Percentiles rank a stretch among this genome's conserved stretches.
phyloP scores from a whole-genome alignment of 2,113 vertebrate genomes.

The Nanorana parkeri region DNA sequence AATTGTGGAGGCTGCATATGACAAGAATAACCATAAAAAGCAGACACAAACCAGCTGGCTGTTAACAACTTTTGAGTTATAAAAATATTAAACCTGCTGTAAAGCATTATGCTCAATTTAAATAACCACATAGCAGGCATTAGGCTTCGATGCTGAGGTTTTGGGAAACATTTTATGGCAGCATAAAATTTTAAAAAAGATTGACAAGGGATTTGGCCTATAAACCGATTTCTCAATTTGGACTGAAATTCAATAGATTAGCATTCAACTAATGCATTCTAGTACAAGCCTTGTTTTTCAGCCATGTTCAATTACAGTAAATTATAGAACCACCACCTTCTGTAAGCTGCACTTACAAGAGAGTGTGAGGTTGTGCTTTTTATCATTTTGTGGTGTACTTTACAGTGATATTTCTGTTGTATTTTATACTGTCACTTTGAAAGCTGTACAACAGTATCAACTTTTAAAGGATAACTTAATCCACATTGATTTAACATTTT shows the following conservation, averaged over 20 bases:
- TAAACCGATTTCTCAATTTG: conserved; percentile 74
- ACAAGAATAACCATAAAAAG: conserved; percentile 88
- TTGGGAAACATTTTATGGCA: conserved; percentile 84
- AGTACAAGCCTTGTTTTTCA: background rate
- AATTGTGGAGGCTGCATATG: conserved; percentile 86
- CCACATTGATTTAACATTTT: too few relatives aligned
- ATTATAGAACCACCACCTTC: background rate
- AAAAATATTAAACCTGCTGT: conserved; percentile 87
- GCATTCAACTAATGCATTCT: conserved; percentile 34
- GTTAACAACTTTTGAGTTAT: conserved; percentile 87
- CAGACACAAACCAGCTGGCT: conserved; percentile 88
- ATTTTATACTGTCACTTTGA: background rate
- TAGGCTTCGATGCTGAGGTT: conserved; percentile 78
- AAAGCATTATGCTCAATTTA: conserved; percentile 85
- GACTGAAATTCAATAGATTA: conserved; percentile 69
- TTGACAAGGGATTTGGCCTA: conserved; percentile 66
- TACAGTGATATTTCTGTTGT: background rate
- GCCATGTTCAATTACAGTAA: background rate
- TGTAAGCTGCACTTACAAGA: background rate
- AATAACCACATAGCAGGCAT: conserved; percentile 83
- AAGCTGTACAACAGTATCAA: too few relatives aligned
- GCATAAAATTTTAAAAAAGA: conserved; percentile 70
- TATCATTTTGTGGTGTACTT: background rate
- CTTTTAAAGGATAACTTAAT: too few relatives aligned
- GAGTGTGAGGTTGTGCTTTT: background rate